Evolutionary conservation across 2,888 invertebrate species (phyloP).

Genomic region (Parelbella ahira): DNA sequence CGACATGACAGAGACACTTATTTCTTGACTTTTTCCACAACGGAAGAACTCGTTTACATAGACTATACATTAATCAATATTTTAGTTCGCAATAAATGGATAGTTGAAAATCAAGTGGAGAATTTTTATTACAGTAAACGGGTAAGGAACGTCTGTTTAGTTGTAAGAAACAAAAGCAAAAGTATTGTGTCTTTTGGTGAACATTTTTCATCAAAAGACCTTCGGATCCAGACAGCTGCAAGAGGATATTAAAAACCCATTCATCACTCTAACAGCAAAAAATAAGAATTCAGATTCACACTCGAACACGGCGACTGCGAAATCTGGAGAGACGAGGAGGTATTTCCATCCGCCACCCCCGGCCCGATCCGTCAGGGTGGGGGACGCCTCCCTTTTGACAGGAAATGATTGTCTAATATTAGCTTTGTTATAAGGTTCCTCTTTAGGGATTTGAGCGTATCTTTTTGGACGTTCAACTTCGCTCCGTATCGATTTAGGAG

Average conservation of each 20-base stretch:
- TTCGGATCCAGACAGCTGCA: slow-evolving; percentile 57
- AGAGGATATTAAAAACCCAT: slow-evolving; percentile 75
- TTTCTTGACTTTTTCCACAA: slow-evolving; percentile 49
- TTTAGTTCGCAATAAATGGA: slow-evolving; percentile 1
- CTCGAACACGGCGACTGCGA: slow-evolving; percentile 67
- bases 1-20: slow-evolving; percentile 69
- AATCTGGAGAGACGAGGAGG: slow-evolving; percentile 74
- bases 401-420: slow-evolving; percentile 81
- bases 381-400: slow-evolving; percentile 70
- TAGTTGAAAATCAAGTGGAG: background rate
- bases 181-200: slow-evolving; percentile 30
- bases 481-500: slow-evolving; percentile 26
- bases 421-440: slow-evolving; percentile 78
- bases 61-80: slow-evolving; percentile 24
- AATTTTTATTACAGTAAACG: slow-evolving; percentile 5
- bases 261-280: slow-evolving; percentile 66
- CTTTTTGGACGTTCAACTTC: slow-evolving; percentile 30
- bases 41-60: slow-evolving; percentile 25
- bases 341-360: slow-evolving; percentile 51
- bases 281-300: slow-evolving; percentile 74
- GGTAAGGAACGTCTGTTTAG: background rate
- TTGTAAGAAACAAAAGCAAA: slow-evolving; percentile 6
- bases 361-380: slow-evolving; percentile 49
- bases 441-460: slow-evolving; percentile 57
- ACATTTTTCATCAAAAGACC: slow-evolving; percentile 55